Percentiles rank a stretch among this genome's conserved stretches.
These are phyloP conservation scores for Pseudonaja textilis DNA, from an alignment of 2,113 vertebrate genomes.

Conservation along the genomic window DNA sequence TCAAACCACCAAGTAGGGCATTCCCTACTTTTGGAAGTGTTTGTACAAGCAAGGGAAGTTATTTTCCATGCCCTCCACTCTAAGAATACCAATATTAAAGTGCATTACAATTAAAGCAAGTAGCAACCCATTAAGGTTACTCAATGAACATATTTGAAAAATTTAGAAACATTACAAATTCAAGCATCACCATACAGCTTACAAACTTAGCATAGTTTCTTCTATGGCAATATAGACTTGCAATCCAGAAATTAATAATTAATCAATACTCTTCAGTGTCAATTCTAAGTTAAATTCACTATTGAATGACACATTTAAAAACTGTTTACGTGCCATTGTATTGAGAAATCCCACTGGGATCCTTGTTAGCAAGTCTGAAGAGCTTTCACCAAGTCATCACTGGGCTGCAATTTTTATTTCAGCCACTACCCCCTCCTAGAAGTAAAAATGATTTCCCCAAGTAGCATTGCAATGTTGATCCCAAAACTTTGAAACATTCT, in stretches of 20 bases:
- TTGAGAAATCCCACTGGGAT: background rate
- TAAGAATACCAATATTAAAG: slow-evolving; percentile 4
- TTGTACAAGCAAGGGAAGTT: background rate
- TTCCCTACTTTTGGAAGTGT: background rate
- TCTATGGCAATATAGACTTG: background rate
- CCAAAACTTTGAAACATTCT: background rate
- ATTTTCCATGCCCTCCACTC: background rate
- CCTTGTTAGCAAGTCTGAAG: background rate
- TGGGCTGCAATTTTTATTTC: background rate
- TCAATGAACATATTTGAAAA: background rate
- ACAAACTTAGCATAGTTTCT: background rate
- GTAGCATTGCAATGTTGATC: background rate
- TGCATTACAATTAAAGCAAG: background rate
- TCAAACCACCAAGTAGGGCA: background rate
- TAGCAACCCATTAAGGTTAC: background rate
- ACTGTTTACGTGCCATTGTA: background rate
- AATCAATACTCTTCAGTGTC: background rate
- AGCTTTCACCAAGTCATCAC: background rate
- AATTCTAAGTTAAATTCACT: background rate
- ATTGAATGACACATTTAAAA: background rate
- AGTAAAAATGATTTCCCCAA: background rate
- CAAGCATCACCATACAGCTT: background rate
- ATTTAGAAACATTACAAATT: background rate
- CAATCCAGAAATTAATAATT: background rate
- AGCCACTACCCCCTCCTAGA: background rate